Base-by-base conservation (phyloP, 2,113 vertebrate genomes). In the Panurus biarmicus region DNA sequence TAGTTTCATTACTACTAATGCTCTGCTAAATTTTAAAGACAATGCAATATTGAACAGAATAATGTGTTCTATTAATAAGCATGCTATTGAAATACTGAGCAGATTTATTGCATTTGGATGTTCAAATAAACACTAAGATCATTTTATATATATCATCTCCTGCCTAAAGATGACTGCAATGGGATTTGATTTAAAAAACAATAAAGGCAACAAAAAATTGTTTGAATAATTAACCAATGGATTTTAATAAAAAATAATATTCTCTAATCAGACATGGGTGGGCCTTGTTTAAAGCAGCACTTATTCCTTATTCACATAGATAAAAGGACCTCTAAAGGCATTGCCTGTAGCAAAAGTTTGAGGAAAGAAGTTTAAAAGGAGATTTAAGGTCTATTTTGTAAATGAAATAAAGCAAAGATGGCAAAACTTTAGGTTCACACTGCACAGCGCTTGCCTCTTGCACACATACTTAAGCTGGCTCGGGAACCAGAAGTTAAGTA, bases 21-120 rank as follows among this genome's bases (percentile, higher is more conserved):
- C 94, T 97, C 96, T 97, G 93, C 94, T 97, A 97, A 98, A 97
- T 98, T 98, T 98, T 97, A 97, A 98, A 98, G 97, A 97, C 97
- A 98, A 96, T 36, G 58, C 94, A 97, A 97, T 97, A 97, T 97
- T 97, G 97, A 98, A 97, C 96, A 97, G 94, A 97, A 97, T 97
- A 98, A 97, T 96, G 93, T 96, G 92, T 96, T 97, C 96, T 95
- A 97, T 97, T 98, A 97, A 97, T 98, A 97, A 97, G 94, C 87
- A 95, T 76, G 95, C 94, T 97, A 97, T 96, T 97, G 96, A 97
- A 97, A 97, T 90, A 94, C 89, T 90, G 85, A 97, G 76, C 90
- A 97, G 96, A 98, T 97, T 97, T 97, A 97, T 97, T 97, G 90
- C 92, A 97, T 96, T 96, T 97, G 85, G 94, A 96, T 96, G 95